These are phyloP conservation scores for Oryzaephilus surinamensis DNA, from an alignment of 1,140 invertebrate species.

Conservation along the genomic window DNA sequence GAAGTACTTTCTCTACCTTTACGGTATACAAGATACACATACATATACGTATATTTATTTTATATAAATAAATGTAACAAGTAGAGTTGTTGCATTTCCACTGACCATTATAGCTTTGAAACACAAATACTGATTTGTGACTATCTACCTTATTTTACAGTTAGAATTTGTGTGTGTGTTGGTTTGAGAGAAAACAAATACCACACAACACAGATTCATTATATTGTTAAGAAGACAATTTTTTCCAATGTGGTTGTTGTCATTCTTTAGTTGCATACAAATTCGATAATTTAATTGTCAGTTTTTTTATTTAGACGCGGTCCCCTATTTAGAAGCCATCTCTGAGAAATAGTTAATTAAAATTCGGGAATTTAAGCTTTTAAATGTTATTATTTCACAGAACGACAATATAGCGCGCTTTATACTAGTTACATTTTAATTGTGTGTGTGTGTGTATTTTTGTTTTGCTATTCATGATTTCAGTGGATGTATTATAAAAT, in stretches of 20 bases:
- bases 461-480: slow-evolving; percentile 6
- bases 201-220: no score
- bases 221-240: no score
- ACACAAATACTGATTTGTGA: slow-evolving; percentile 12
- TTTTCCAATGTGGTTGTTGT: no score
- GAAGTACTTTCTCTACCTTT: slow-evolving; percentile 25
- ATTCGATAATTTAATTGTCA: background rate
- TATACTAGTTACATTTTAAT: slow-evolving; percentile 1
- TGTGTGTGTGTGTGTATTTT: no score
- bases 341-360: slow-evolving; percentile 25
- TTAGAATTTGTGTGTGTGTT: no score
- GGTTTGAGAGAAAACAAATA: no score
- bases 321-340: no score
- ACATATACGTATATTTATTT: no score
- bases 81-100: no score
- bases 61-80: slow-evolving; percentile 5
- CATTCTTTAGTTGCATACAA: background rate
- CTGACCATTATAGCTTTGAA: slow-evolving; percentile 22
- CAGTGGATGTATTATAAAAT: no score
- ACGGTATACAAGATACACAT: no score
- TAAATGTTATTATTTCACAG: slow-evolving; percentile 27
- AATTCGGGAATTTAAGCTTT: slow-evolving; percentile 26
- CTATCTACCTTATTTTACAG: background rate
- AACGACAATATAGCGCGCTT: slow-evolving; percentile 9
- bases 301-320: no score